Percentiles rank a stretch among this genome's conserved stretches.
These are phyloP conservation scores for Lamproptera curius DNA, from an alignment of 2,888 invertebrate genomes.

Conservation along the genomic window DNA sequence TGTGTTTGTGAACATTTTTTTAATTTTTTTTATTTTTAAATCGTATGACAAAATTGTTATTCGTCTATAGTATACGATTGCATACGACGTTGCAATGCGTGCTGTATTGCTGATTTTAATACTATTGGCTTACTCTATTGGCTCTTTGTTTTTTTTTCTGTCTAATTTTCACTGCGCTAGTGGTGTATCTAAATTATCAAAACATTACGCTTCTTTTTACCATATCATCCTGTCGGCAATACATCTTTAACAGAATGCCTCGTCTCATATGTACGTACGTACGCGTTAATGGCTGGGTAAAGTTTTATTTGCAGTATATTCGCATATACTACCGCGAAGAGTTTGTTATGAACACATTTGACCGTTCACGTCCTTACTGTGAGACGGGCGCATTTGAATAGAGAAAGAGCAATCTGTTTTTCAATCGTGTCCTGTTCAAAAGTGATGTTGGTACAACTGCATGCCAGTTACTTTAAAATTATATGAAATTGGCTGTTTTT, in stretches of 20 bases:
- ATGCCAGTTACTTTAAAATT: too few species aligned
- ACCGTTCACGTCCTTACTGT: constrained; percentile 17
- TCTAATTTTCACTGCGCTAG: constrained; percentile 30
- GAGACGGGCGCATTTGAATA: background rate
- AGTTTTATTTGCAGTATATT: background rate
- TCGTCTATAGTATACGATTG: constrained; percentile 27
- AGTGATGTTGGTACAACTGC: too few species aligned
- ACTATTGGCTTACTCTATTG: constrained; percentile 53
- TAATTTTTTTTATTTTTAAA: background rate
- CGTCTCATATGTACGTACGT: constrained; percentile 26
- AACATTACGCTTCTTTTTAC: constrained; percentile 52
- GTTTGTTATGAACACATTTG: background rate
- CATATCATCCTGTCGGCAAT: constrained; percentile 65
- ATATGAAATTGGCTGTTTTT: too few species aligned
- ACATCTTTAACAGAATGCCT: constrained; percentile 48
- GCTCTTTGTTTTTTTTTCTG: constrained; percentile 31
- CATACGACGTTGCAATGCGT: constrained; percentile 39
- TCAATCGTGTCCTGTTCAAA: background rate
- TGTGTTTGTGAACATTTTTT: background rate
- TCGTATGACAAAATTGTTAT: constrained; percentile 15
- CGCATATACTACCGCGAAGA: background rate
- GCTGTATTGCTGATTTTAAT: constrained; percentile 65
- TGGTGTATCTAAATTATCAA: constrained; percentile 48
- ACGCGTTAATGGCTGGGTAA: constrained; percentile 10
- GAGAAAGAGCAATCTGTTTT: constrained; percentile 19